These are phyloP conservation scores for Smittia aterrima DNA, from an alignment of 2,888 invertebrate species.

Conservation along the genomic window DNA sequence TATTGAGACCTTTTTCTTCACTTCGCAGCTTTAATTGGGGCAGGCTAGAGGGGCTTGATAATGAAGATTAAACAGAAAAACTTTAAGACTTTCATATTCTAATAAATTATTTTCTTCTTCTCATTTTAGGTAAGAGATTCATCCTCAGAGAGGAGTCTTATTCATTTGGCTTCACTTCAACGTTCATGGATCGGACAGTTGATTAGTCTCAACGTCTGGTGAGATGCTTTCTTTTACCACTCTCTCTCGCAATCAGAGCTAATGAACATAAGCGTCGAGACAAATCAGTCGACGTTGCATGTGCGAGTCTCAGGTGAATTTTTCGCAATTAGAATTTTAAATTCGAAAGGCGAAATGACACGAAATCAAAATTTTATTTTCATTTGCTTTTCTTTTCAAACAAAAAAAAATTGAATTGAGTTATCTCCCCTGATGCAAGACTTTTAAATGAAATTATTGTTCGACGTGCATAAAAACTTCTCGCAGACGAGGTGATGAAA, in stretches of 20 bases:
- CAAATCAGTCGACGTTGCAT: too few species aligned
- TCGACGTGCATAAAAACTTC: too few species aligned
- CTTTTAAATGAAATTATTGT: too few species aligned
- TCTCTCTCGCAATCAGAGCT: background rate
- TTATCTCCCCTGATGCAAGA: too few species aligned
- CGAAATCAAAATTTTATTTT: background rate
- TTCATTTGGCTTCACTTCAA: background rate
- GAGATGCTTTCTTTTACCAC: background rate
- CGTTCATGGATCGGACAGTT: background rate
- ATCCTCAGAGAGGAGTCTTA: background rate
- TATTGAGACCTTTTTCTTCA: constrained; percentile 1
- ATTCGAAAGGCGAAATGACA: background rate
- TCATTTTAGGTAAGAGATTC: background rate
- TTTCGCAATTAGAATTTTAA: background rate
- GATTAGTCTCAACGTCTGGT: background rate
- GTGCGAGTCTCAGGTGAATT: too few species aligned
- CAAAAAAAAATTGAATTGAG: background rate
- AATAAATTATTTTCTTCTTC: background rate
- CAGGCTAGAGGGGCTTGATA: background rate
- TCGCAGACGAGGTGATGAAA: too few species aligned
- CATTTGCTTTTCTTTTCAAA: background rate
- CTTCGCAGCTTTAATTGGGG: background rate
- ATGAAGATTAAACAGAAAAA: background rate
- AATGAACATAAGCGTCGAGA: background rate
- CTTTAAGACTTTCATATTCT: background rate